Evolutionary conservation across 2,888 invertebrate species (phyloP).

Genomic region (Agrotis clavis): DNA sequence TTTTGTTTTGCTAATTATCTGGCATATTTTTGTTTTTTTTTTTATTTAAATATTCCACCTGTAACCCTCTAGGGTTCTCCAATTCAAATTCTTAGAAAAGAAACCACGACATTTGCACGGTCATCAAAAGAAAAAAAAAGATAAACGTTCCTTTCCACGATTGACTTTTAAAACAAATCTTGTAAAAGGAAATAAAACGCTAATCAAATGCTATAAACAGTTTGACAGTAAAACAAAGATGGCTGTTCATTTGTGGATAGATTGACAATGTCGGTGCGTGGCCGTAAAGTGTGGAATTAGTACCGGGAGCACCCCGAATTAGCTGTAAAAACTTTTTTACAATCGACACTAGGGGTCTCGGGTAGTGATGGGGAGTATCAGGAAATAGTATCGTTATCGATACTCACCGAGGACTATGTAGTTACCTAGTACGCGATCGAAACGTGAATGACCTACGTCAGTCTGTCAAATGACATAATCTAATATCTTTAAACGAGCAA

Average conservation of each 20-base stretch:
- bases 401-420: slow-evolving; percentile 6
- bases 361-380: slow-evolving; percentile 56
- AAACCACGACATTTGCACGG: too few species aligned
- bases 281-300: slow-evolving; percentile 75
- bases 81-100: not conserved
- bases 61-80: not conserved
- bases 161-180: slow-evolving; percentile 52
- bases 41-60: not conserved
- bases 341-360: slow-evolving; percentile 75
- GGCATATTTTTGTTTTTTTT: too few species aligned
- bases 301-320: slow-evolving; percentile 77
- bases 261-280: slow-evolving; percentile 77
- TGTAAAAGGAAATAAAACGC: slow-evolving; percentile 49
- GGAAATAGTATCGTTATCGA: slow-evolving; percentile 18
- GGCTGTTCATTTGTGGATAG: slow-evolving; percentile 80
- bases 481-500: too few species aligned
- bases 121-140: not conserved
- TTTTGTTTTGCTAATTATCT: too few species aligned
- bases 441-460: too few species aligned
- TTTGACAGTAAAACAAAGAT: slow-evolving; percentile 80
- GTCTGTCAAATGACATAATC: too few species aligned
- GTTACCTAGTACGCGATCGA: too few species aligned
- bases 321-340: slow-evolving; percentile 90
- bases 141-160: not conserved
- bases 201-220: slow-evolving; percentile 72